Evolutionary conservation across 2,888 invertebrate species (phyloP).

Genomic region (Athalia cordata): DNA sequence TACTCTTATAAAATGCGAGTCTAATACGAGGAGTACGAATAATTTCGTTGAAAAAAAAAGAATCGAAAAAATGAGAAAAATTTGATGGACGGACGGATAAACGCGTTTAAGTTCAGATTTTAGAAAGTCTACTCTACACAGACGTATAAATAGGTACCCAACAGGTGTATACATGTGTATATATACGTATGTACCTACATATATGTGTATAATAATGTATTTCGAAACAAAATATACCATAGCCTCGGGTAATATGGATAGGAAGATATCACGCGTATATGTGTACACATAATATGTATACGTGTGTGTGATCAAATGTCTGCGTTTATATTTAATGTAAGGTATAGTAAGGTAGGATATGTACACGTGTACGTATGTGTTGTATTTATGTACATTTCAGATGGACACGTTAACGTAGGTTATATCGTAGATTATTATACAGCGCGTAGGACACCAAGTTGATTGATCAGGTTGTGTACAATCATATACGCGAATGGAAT

Average conservation of each 20-base stretch:
- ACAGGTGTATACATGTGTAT: neutral
- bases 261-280: neutral
- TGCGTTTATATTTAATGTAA: no score
- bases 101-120: constrained; percentile 16
- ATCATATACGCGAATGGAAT: neutral
- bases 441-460: constrained; percentile 18
- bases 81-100: neutral
- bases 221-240: constrained; percentile 31
- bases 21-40: no score
- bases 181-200: neutral
- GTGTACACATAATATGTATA: no score
- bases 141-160: neutral
- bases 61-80: neutral
- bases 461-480: constrained; percentile 9
- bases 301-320: no score
- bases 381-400: neutral
- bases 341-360: neutral
- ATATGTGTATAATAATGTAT: neutral
- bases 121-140: constrained; percentile 22
- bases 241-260: constrained; percentile 7
- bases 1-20: no score
- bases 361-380: neutral
- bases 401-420: constrained; percentile 6
- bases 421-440: neutral
- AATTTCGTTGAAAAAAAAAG: no score